Evolutionary conservation across 1,140 invertebrate genomes (phyloP).

Genomic region (Calliopsis andreniformis): DNA sequence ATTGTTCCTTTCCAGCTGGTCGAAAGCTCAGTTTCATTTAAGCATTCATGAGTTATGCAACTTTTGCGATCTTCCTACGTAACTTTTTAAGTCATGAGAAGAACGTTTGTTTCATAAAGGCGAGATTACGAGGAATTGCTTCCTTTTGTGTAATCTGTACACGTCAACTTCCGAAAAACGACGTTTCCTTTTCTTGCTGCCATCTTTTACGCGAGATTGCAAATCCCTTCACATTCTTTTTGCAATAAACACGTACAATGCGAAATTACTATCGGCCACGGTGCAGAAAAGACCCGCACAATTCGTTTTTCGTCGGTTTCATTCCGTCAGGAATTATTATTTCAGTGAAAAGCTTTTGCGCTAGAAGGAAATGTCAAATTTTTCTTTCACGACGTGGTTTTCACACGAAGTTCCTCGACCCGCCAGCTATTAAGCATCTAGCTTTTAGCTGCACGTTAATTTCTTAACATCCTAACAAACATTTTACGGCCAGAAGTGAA

Average conservation of each 20-base stretch:
- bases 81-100: background rate
- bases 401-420: background rate
- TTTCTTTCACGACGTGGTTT: background rate
- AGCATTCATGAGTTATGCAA: too few relatives aligned
- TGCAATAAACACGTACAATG: background rate
- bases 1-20: too few relatives aligned
- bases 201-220: slow-evolving; percentile 3
- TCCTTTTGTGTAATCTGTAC: slow-evolving; percentile 9
- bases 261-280: too few relatives aligned
- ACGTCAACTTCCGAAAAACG: background rate
- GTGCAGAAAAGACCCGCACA: background rate
- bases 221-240: background rate
- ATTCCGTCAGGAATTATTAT: background rate
- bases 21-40: too few relatives aligned
- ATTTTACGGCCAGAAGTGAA: background rate
- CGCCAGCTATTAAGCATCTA: background rate
- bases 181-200: background rate
- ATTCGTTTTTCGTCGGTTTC: background rate
- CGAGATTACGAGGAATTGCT: background rate
- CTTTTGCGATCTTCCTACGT: too few relatives aligned
- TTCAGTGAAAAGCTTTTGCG: background rate
- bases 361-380: slow-evolving; percentile 6
- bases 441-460: background rate
- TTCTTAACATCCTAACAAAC: background rate
- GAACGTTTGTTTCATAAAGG: background rate